Evolutionary conservation across 35 echinoderm and acorn worm species (phyloP).

Genomic region (Patiria miniata): DNA sequence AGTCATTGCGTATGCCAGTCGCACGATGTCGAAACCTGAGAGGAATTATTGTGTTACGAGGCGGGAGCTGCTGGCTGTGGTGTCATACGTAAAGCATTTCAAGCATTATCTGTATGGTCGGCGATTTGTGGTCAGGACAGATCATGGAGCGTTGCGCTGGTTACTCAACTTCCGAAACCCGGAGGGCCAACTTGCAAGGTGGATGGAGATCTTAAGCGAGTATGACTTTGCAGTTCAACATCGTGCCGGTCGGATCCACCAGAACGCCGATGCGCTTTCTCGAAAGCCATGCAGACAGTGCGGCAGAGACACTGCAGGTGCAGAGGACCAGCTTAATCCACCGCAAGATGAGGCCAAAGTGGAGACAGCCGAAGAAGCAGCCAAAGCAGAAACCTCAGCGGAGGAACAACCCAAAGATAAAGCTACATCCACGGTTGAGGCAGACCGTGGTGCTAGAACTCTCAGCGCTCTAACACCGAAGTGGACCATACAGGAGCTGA

Average conservation of each 20-base stretch:
- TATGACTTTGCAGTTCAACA: constrained; percentile 18
- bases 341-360: no score
- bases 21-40: not conserved
- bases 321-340: no score
- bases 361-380: no score
- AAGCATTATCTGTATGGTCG: constrained; percentile 19
- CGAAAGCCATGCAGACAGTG: constrained; percentile 17
- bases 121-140: not conserved
- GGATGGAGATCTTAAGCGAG: not conserved
- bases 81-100: not conserved
- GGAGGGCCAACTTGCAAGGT: constrained; percentile 22
- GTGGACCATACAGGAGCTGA: not conserved
- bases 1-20: constrained; percentile 16
- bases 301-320: not conserved
- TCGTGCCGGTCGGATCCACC: constrained; percentile 9
- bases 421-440: no score
- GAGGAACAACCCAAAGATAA: no score
- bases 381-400: no score
- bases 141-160: constrained; percentile 27
- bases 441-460: no score
- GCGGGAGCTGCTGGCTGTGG: constrained; percentile 25
- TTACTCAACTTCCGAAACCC: constrained; percentile 8
- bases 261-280: no score
- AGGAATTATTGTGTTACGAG: constrained; percentile 35
- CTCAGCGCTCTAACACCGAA: no score